phyloP scores from a whole-genome alignment of 2,113 vertebrate species.

The Vidua chalybeata region DNA sequence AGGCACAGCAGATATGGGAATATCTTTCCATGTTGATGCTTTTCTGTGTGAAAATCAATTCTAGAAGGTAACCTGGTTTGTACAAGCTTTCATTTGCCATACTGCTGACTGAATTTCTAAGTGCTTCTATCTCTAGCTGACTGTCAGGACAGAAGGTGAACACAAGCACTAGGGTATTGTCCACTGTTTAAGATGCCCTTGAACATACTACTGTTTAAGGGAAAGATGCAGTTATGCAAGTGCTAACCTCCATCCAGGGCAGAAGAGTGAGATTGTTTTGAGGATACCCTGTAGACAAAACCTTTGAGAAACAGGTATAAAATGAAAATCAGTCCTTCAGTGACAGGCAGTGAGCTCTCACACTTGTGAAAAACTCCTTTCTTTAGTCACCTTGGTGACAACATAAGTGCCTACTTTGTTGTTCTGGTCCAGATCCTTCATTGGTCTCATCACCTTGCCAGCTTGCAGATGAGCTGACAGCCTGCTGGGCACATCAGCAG shows the following conservation, averaged over 20 bases:
- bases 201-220: background rate
- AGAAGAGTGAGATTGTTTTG: background rate
- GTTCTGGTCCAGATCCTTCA: background rate
- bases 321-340: background rate
- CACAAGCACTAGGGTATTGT: rapidly evolving
- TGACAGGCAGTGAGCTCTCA: background rate
- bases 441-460: background rate
- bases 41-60: background rate
- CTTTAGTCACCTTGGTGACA: background rate
- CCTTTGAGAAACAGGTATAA: background rate
- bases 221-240: background rate
- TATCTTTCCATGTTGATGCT: background rate
- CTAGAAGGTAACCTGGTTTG: background rate
- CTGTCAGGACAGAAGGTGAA: background rate
- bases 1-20: background rate
- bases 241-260: background rate
- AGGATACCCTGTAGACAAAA: background rate
- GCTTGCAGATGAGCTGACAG: background rate
- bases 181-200: background rate
- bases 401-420: background rate
- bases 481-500: background rate
- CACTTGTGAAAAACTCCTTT: background rate
- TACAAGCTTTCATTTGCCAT: background rate
- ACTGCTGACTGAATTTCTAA: background rate
- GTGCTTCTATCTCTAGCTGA: background rate